phyloP scores from a whole-genome alignment of 2,113 vertebrate species.

The Hippoglossus stenolepis region DNA sequence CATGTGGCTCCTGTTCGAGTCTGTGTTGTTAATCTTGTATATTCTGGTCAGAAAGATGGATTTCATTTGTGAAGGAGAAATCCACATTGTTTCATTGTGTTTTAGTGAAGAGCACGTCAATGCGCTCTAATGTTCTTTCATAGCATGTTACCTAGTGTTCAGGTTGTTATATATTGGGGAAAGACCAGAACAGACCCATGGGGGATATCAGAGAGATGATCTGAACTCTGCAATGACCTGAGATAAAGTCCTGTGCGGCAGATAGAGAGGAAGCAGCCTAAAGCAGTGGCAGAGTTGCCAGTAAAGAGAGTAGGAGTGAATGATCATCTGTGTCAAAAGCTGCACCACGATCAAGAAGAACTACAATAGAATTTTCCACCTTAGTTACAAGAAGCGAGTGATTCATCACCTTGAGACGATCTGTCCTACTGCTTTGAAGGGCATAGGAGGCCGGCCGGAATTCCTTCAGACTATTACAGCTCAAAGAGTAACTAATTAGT shows the following conservation, averaged over 20 bases:
- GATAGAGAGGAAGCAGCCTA: slow-evolving; percentile 49
- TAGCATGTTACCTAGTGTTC: not conserved
- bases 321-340: slow-evolving; percentile 61
- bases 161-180: slow-evolving; percentile 26
- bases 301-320: slow-evolving; percentile 63
- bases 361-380: slow-evolving; percentile 63
- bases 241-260: slow-evolving; percentile 40
- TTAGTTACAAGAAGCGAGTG: slow-evolving; percentile 51
- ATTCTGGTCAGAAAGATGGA: not conserved
- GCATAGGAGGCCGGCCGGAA: slow-evolving; percentile 23
- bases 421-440: slow-evolving; percentile 31
- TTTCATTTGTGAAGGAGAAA: not conserved
- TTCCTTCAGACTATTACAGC: slow-evolving; percentile 32
- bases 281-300: slow-evolving; percentile 43
- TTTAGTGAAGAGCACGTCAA: no score
- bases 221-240: slow-evolving; percentile 45
- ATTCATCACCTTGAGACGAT: slow-evolving; percentile 52
- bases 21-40: not conserved
- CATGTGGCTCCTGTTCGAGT: not conserved
- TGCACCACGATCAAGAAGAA: slow-evolving; percentile 45
- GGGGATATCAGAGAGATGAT: slow-evolving; percentile 26
- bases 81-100: not conserved
- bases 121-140: not conserved
- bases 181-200: slow-evolving; percentile 5
- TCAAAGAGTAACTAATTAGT: slow-evolving; percentile 39